Conservation (phyloP, 2,113 vertebrate species). For the Telmatochromis brachygnathus region DNA sequence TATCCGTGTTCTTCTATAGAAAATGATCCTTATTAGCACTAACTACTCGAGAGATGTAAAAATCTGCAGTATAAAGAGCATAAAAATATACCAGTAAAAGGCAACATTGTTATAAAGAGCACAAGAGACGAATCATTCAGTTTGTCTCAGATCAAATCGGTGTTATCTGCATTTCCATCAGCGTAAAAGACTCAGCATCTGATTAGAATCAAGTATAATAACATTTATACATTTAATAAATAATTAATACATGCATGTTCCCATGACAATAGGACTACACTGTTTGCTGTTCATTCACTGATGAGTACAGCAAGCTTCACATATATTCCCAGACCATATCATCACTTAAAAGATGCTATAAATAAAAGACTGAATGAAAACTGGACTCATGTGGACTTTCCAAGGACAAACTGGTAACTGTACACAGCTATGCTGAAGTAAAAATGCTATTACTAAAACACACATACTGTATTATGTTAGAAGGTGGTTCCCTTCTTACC, state of each 20-base stretch:
- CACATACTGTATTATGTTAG: neutral
- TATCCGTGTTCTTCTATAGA: neutral
- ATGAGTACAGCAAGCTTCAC: neutral
- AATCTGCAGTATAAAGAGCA: neutral
- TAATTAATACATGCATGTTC: neutral
- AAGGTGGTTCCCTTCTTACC: neutral
- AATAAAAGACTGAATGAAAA: neutral
- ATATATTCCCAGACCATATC: neutral
- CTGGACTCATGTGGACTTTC: neutral
- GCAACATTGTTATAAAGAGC: neutral
- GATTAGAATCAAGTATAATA: neutral
- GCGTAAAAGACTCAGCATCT: neutral
- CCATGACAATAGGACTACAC: neutral
- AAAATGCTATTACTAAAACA: neutral
- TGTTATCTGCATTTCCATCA: neutral
- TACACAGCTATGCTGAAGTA: neutral
- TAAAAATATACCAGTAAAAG: neutral
- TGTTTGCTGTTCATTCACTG: neutral
- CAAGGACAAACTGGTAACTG: neutral
- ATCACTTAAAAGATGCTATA: neutral
- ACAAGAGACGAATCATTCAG: neutral
- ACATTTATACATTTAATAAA: neutral
- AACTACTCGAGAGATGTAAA: neutral
- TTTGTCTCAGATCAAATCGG: neutral
- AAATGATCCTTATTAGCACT: neutral